Conservation (phyloP, 2,797 vertebrate species). For the Sebastes glaucus region DNA sequence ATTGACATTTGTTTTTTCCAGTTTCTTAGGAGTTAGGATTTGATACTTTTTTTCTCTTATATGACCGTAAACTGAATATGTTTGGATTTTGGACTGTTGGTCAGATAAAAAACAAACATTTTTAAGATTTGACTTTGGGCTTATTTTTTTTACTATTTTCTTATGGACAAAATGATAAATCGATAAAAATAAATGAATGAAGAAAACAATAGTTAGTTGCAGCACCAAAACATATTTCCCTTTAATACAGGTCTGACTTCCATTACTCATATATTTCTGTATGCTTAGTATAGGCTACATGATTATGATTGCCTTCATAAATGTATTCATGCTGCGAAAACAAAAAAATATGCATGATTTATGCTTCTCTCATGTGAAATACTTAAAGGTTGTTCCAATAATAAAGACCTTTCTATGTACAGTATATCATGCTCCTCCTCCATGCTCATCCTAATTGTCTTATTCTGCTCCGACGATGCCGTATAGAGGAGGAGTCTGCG, state of each 20-base stretch:
- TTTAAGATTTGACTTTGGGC: neutral
- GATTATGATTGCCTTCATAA: neutral
- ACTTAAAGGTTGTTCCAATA: conserved; percentile 12
- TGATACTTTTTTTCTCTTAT: neutral
- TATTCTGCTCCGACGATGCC: neutral
- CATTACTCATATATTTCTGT: neutral
- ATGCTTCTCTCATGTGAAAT: neutral
- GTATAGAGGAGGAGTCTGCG: conserved; percentile 12
- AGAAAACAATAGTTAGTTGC: neutral
- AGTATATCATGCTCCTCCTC: neutral
- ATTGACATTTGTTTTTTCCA: neutral
- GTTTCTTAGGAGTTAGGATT: neutral
- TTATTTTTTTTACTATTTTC: neutral
- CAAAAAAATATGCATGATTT: neutral
- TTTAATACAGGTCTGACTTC: neutral
- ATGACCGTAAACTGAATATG: neutral
- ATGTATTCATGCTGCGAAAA: neutral
- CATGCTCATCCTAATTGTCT: neutral
- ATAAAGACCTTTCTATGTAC: conserved; percentile 15
- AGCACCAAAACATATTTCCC: neutral
- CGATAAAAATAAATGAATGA: neutral
- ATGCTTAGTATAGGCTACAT: neutral
- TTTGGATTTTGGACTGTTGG: neutral
- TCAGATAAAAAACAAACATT: neutral
- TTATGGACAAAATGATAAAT: neutral